phyloP scores from a whole-genome alignment of 1,140 invertebrate species.

The Augochlora pura region DNA sequence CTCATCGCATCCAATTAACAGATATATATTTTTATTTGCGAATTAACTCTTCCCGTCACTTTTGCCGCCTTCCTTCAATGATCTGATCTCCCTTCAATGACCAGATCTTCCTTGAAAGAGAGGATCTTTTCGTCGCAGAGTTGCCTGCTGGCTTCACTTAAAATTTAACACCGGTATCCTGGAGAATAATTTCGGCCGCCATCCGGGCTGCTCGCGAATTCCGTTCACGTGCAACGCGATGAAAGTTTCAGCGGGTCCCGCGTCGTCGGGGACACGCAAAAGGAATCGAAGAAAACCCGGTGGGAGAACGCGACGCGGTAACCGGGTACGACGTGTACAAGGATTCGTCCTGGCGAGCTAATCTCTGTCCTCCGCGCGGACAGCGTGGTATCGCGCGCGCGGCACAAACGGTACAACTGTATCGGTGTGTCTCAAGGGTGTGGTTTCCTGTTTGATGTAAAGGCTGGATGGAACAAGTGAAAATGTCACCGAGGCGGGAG shows the following conservation, averaged over 20 bases:
- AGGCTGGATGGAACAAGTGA: not conserved
- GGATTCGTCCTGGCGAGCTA: not conserved
- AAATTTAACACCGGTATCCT: no score
- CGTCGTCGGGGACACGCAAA: not conserved
- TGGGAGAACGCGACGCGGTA: not conserved
- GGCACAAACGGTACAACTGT: not conserved
- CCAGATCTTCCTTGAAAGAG: no score
- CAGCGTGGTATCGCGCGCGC: not conserved
- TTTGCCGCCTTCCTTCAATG: no score
- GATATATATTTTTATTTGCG: no score
- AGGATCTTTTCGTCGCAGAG: no score
- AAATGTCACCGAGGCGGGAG: not conserved
- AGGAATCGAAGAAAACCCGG: not conserved
- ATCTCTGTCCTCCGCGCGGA: slow-evolving; percentile 3
- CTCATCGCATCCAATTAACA: no score
- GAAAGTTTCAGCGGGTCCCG: not conserved
- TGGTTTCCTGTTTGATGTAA: not conserved
- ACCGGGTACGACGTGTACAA: not conserved
- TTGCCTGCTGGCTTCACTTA: no score
- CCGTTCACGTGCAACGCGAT: not conserved
- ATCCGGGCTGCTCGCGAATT: no score
- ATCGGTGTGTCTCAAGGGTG: not conserved
- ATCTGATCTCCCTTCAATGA: no score
- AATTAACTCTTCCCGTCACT: no score
- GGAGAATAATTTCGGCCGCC: no score